Evolutionary conservation across 2,888 invertebrate genomes (phyloP).

Genomic region (Fragum sueziense): DNA sequence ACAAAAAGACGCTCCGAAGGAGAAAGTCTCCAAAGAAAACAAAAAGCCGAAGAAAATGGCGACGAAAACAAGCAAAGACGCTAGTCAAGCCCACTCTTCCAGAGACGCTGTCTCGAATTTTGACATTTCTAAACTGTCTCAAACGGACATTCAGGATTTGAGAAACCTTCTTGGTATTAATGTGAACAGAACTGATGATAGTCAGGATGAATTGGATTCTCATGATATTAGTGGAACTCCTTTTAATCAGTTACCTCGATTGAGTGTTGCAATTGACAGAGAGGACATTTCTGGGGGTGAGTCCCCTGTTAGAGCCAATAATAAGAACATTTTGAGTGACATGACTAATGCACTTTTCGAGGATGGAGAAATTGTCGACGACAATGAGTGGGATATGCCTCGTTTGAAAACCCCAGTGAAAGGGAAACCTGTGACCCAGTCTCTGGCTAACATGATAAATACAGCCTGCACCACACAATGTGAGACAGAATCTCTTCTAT

Average conservation of each 20-base stretch:
- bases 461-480: slow-evolving; percentile 27
- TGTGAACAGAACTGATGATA: too few relatives aligned
- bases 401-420: slow-evolving; percentile 16
- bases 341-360: not conserved
- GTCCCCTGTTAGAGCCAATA: not conserved
- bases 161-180: not conserved
- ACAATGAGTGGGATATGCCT: slow-evolving; percentile 19
- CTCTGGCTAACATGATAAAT: slow-evolving; percentile 26
- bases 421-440: slow-evolving; percentile 1
- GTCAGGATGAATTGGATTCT: not conserved
- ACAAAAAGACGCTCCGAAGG: too few relatives aligned
- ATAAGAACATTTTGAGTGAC: not conserved
- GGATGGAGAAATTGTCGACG: slow-evolving; percentile 1
- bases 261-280: not conserved
- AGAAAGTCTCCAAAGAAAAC: too few relatives aligned
- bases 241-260: not conserved
- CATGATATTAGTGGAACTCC: too few relatives aligned
- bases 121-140: not conserved
- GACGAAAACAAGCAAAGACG: too few relatives aligned
- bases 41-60: too few relatives aligned
- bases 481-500: too few relatives aligned
- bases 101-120: not conserved
- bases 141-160: not conserved
- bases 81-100: too few relatives aligned
- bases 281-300: not conserved